Conservation (phyloP, 2,888 invertebrate species). For the Standfussiana lucernea region DNA sequence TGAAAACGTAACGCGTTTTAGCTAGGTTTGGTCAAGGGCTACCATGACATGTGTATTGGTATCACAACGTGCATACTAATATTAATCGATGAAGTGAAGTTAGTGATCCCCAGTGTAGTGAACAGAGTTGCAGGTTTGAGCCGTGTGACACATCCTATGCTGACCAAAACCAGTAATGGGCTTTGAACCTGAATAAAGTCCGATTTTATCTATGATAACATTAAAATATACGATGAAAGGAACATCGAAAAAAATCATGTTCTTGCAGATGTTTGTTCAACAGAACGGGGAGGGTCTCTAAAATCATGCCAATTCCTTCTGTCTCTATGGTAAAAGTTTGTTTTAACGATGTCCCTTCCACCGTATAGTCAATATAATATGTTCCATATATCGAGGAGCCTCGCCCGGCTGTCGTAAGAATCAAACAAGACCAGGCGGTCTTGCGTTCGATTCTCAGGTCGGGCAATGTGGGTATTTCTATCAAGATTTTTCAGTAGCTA, state of each 20-base stretch:
- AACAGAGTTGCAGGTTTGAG: not conserved
- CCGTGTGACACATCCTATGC: no score
- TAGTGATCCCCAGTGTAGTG: conserved; percentile 1
- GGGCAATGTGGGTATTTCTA: not conserved
- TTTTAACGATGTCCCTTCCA: not conserved
- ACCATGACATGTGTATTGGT: conserved; percentile 46
- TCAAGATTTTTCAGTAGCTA: not conserved
- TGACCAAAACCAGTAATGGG: not conserved
- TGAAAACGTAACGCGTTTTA: conserved; percentile 16
- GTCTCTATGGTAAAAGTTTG: not conserved
- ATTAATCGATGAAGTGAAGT: conserved; percentile 1
- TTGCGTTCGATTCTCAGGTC: not conserved
- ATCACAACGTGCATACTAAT: conserved; percentile 44
- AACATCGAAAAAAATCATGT: not conserved
- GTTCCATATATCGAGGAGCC: not conserved
- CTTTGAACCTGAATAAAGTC: not conserved
- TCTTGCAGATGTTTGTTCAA: not conserved
- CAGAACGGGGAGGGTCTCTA: not conserved
- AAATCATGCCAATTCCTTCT: not conserved
- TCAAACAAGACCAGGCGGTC: not conserved
- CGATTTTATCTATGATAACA: not conserved
- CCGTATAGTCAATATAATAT: not conserved
- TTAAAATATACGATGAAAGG: not conserved
- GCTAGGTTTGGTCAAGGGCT: conserved; percentile 42
- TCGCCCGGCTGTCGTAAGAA: not conserved